phyloP scores from a whole-genome alignment of 2,113 vertebrate genomes.

The Otis tarda region DNA sequence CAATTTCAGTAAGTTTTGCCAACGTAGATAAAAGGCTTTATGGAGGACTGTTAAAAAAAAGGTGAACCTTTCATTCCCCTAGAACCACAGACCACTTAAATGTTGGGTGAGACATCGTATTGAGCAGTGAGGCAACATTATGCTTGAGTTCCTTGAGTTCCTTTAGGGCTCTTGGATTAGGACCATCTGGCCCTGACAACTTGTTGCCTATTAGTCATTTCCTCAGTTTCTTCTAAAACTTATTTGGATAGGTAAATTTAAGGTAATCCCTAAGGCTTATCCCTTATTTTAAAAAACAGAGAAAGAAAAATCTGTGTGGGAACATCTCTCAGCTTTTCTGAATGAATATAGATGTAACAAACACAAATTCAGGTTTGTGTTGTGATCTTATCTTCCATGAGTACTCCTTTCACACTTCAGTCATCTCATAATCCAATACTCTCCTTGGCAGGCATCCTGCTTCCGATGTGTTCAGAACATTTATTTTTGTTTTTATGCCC shows the following conservation, averaged over 20 bases:
- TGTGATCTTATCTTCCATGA: not conserved
- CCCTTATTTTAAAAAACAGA: not conserved
- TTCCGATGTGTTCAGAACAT: slow-evolving; percentile 1
- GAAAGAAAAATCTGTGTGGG: not conserved
- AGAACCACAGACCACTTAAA: not conserved
- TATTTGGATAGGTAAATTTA: not conserved
- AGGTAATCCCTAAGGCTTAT: not conserved
- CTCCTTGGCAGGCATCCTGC: not conserved
- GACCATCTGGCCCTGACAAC: not conserved
- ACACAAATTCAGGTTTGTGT: not conserved
- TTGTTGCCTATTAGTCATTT: not conserved
- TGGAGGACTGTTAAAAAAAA: not conserved
- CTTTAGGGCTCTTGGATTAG: not conserved
- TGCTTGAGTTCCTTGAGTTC: not conserved
- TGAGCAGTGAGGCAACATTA: not conserved
- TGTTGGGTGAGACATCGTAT: not conserved
- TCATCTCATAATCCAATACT: not conserved
- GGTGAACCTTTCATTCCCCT: not conserved
- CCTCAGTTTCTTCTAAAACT: not conserved
- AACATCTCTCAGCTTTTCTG: not conserved
- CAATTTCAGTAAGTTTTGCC: not conserved
- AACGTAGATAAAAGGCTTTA: not conserved
- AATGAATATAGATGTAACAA: not conserved
- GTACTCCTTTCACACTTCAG: not conserved
- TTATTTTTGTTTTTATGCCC: slow-evolving; percentile 14